Percentiles rank a stretch among this genome's conserved stretches.
phyloP scores from a whole-genome alignment of 2,888 invertebrate genomes.

The Pyrrhosoma nymphula region DNA sequence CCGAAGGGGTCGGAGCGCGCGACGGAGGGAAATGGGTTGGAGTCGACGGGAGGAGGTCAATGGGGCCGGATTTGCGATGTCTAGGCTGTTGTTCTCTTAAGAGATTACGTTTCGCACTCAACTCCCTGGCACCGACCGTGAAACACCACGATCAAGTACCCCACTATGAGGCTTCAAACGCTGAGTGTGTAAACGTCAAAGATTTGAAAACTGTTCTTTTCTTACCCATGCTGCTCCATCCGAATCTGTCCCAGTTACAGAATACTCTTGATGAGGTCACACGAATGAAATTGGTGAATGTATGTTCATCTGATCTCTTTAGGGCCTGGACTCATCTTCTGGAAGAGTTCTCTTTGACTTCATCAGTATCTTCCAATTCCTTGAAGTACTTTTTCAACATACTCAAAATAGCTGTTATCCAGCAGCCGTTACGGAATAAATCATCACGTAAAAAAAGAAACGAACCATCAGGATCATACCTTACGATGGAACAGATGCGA shows the following conservation, averaged over 20 bases:
- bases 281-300: not conserved
- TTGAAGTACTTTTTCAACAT: not conserved
- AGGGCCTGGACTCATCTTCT: not conserved
- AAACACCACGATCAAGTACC: not conserved
- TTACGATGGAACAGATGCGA: not conserved
- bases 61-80: not conserved
- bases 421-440: not conserved
- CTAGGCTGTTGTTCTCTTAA: not conserved
- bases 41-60: too few species aligned
- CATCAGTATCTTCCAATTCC: not conserved
- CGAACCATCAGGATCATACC: not conserved
- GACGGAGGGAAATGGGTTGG: too few species aligned
- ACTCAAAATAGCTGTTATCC: not conserved
- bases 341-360: not conserved
- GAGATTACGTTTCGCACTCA: not conserved
- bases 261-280: not conserved
- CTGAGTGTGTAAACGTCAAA: not conserved
- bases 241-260: not conserved
- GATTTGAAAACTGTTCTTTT: not conserved
- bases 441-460: not conserved
- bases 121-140: not conserved
- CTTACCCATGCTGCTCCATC: not conserved
- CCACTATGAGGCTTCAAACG: not conserved
- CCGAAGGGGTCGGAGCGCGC: not conserved
- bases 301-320: not conserved